Conservation (phyloP, 1,140 invertebrate genomes). For the Microplitis mediator region DNA sequence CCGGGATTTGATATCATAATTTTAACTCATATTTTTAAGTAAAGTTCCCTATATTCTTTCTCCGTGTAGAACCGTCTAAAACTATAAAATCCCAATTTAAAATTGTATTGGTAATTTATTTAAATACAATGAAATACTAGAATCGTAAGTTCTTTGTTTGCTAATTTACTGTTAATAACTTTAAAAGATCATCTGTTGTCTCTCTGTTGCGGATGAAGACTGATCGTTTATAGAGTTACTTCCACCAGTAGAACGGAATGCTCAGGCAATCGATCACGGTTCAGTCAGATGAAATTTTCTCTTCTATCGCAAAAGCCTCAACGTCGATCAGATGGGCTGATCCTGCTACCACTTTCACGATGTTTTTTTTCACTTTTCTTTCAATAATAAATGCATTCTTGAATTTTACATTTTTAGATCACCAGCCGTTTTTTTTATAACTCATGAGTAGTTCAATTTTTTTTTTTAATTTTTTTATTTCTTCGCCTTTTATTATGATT, state of each 20-base stretch:
- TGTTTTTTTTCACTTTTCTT: slow-evolving; percentile 1
- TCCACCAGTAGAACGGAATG: neutral
- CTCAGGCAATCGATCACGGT: slow-evolving; percentile 43
- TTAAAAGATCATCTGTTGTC: slow-evolving; percentile 50
- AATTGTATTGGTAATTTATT: no score
- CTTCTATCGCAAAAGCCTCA: neutral
- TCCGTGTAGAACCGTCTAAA: no score
- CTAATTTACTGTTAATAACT: neutral
- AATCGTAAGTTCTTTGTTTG: neutral
- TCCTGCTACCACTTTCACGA: neutral
- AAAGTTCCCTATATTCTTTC: no score
- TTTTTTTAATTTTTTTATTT: neutral
- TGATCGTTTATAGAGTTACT: slow-evolving; percentile 52
- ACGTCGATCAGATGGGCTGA: slow-evolving; percentile 12
- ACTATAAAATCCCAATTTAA: no score
- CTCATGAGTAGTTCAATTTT: neutral
- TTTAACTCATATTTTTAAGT: no score
- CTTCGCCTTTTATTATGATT: no score
- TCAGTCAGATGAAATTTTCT: slow-evolving; percentile 41
- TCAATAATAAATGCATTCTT: slow-evolving; percentile 19
- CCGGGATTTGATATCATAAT: no score
- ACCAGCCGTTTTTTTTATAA: neutral
- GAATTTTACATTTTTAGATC: slow-evolving; percentile 14
- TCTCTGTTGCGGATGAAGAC: slow-evolving; percentile 40
- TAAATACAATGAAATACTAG: neutral